Base-by-base conservation (phyloP, 1,140 invertebrate species). In the Tetramorium alpestre region DNA sequence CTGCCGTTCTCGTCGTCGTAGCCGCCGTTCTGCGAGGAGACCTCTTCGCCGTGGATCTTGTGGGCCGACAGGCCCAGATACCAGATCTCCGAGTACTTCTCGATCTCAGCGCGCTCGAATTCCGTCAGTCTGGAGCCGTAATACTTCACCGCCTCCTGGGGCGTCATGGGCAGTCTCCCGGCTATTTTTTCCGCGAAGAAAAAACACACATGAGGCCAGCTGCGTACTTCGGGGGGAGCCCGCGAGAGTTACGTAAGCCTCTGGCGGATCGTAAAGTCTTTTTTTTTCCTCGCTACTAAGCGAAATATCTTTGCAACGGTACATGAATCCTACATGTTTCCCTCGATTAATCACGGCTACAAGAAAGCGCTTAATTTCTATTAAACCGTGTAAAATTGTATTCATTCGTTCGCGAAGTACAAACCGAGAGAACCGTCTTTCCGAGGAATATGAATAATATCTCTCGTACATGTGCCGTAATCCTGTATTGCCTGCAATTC, bases 1-100 rank as follows among this genome's bases (percentile, higher is more conserved):
- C 98, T 98, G 92, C 98, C 98, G 93, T 98, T 98, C 85, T 99
- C 98, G 94, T 99, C 98, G 93, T 99, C 98, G 93, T 98, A 99
- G 47, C 98, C 98, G 88, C 97, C 97, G 94, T 98, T 98, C 92
- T 98, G 97, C 22, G 97, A 96, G 80, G 97, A 96, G 18, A 97
- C 97, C 86, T 98, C 97, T 88, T 98, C 97, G 13, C 97, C 98
- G 91, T 98, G 97, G 70, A 98, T 97, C 95, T 98, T 98, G 92
- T 96, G 97, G 4, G 98, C 97, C 65, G 98, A 97, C 87, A 98
- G 95, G 1, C 98, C 98, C 77, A 99, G 96, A 94, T 98, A 99
- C 98, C 98, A 99, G 85, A 99, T 97, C 94, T 99, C 98, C 1
- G 98, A 97, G 94, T 98, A 98, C 86, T 98, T 98, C 92, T 97